Evolutionary conservation across 2,113 vertebrate species (phyloP), one percentile per base, ranked within the genome.

Genomic region (Pseudonaja textilis): DNA sequence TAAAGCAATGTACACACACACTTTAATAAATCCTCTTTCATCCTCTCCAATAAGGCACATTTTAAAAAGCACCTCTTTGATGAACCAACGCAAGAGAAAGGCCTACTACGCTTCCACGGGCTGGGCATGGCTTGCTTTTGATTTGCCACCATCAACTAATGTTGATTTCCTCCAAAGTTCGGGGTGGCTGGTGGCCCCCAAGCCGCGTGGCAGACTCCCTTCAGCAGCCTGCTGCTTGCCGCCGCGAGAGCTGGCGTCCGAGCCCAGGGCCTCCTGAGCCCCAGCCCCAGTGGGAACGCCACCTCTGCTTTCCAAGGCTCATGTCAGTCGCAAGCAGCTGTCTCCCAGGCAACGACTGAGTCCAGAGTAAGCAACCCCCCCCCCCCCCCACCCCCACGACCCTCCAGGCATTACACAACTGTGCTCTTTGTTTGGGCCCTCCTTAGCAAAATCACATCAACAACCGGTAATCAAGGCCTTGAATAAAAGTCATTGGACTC

Each of bases 381-480:
- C 3, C 10, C 23, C 54, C 54, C 47, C 54, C 54, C 47, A 50
- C 22, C 6, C 56, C 1, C 10, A 3, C n/a, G 22, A 91, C 47
- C 92, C 57, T 93, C 52, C 55, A 87, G 89, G 90, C 45, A 42
- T 87, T 61, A 39, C 55, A 39, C 0, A 45, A 34, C 61, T 1
- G n/a, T 1, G 1, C 12, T 93, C 52, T 64, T 91, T 85, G 64
- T 16, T 50, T 54, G 87, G 22, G 90, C 34, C 18, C n/a, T 91
- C 93, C 86, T 57, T 26, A 57, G 52, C 57, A 64, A 91, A 93
- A 61, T 25, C 64, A 22, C 90, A 69, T 74, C 85, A 61, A 89
- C 55, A 88, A 69, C 89, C 50, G 16, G 69, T 91, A 93, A 88
- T n/a, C 56, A 55, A 93, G 11, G 16, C 87, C 87, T 86, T 0